Evolutionary conservation across 2,888 invertebrate species (phyloP).

Genomic region (Gerris lacustris): DNA sequence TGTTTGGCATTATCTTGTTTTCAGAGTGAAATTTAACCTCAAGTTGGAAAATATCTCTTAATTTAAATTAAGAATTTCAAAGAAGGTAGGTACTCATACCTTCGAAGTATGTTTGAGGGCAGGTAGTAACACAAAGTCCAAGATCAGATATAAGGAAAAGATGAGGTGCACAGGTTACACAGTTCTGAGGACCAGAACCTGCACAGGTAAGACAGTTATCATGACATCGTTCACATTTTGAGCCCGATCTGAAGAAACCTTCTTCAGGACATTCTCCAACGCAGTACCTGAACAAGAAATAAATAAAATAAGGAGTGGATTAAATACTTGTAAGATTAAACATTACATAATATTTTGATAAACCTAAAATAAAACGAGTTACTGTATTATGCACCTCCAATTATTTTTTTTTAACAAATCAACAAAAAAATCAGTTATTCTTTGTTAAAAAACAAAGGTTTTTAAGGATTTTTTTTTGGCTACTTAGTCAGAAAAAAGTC

Average conservation of each 20-base stretch:
- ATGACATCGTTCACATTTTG: conserved; percentile 21
- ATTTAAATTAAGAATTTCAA: background rate
- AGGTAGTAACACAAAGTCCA: conserved; percentile 22
- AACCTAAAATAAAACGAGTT: too few relatives aligned
- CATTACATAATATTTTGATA: too few relatives aligned
- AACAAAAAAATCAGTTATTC: too few relatives aligned
- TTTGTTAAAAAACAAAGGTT: too few relatives aligned
- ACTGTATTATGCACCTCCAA: too few relatives aligned
- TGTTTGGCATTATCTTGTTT: too few relatives aligned
- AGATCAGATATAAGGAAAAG: conserved; percentile 24
- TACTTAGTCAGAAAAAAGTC: too few relatives aligned
- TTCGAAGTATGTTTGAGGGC: conserved; percentile 25
- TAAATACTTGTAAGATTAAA: too few relatives aligned
- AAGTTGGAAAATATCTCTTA: too few relatives aligned
- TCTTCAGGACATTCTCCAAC: conserved; percentile 21
- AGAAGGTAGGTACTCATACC: conserved; percentile 10
- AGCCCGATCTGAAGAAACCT: conserved; percentile 21
- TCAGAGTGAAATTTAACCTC: too few relatives aligned
- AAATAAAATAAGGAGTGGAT: background rate
- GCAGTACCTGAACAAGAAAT: conserved; percentile 19
- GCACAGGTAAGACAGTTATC: conserved; percentile 22
- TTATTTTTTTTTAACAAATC: too few relatives aligned
- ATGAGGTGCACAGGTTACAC: conserved; percentile 22
- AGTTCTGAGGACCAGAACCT: conserved; percentile 23
- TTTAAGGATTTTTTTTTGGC: too few relatives aligned